Base-by-base conservation (phyloP, 2,888 invertebrate species). In the Stenchaetothrips biformis region DNA sequence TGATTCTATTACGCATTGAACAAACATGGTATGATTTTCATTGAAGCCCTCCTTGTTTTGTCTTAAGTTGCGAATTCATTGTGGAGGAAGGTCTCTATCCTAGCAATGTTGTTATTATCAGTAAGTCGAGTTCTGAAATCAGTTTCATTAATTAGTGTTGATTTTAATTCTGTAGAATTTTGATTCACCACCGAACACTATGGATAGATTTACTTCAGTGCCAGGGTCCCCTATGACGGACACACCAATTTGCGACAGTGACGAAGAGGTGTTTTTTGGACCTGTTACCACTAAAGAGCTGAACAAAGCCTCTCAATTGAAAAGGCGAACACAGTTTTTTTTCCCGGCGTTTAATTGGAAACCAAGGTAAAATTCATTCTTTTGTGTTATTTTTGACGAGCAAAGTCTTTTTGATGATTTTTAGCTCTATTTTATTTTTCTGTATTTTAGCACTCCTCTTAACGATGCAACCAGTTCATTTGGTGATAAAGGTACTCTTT, bases 201-300 rank as follows among this genome's bases (percentile, higher is more conserved):
- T 53, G 53, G 53, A 53, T 6, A 18, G 16, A 6, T 53, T 18
- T 8, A 7, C 53, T 11, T 53, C 18, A 7, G 21, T 25, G 4
- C 25, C 67, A 2, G 25, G 25, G 25, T 74, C 67, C 7, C 25
- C 67, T 7, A 74, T 74, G 67, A 74, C 25, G 25, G 67, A 74
- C 25, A 74, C 67, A 8, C 67, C 67, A 11, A 25, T 74, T 0
- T 74, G 67, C 25, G 67, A 74, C 67, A 74, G 67, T 25, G 67
- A 74, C 25, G 67, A 74, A 25, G 67, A 74, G 25, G 67, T 74
- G 7, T 74, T 74, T 25, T 21, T 74, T 74, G 67, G 67, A 74
- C 67, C 67, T 25, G 67, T 74, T 11, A 74, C 67, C 25, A 25
- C 67, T 8, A 74, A 74, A 21, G 67, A 74, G 11, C 67, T 74